Base-by-base conservation (phyloP, 2,797 vertebrate genomes). In the Pelochelys cantorii region DNA sequence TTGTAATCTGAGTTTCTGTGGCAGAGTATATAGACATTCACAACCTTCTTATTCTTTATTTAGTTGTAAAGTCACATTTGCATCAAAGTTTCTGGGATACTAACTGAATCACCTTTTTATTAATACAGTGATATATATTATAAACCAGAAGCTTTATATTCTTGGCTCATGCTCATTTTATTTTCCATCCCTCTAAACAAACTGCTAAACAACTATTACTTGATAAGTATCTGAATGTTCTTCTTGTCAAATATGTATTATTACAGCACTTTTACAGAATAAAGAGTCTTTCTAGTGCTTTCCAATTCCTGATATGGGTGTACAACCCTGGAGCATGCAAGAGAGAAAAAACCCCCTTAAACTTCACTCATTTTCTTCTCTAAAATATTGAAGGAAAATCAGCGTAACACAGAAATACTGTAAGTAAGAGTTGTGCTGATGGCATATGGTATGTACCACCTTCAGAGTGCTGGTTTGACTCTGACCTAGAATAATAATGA, bases 81-180 rank as follows among this genome's bases (percentile, higher is more conserved):
- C n/a, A 52, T 82, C 79, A 86, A 89, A 81, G 56, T 57, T 95
- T 96, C 85, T 88, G 89, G 81, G 90, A 71, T 96, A 88, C 89
- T 95, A 95, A 94, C 84, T 87, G 86, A 94, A 87, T 87, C 2
- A 3, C 10, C 12, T 91, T 95, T 95, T 95, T 95, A 93, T 94
- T 96, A 97, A 97, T 96, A 95, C 62, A 93, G 85, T 90, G 80
- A 86, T 89, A 75, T 74, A 84, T 62, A 77, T 87, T 96, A 89
- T 96, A 96, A 97, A 98, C 95, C 83, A 95, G 85, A 88, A 95
- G 52, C 68, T 95, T 95, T 96, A 87, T 15, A 13, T 88, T 88
- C n/a, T 97, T 95, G 89, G 42, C 42, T 48, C 42, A 48, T 48
- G 75, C 71, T 95, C 53, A 37, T 83, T 95, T 84, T 96, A 95